Evolutionary conservation across 2,888 invertebrate genomes (phyloP).

Genomic region (Allygus modestus): DNA sequence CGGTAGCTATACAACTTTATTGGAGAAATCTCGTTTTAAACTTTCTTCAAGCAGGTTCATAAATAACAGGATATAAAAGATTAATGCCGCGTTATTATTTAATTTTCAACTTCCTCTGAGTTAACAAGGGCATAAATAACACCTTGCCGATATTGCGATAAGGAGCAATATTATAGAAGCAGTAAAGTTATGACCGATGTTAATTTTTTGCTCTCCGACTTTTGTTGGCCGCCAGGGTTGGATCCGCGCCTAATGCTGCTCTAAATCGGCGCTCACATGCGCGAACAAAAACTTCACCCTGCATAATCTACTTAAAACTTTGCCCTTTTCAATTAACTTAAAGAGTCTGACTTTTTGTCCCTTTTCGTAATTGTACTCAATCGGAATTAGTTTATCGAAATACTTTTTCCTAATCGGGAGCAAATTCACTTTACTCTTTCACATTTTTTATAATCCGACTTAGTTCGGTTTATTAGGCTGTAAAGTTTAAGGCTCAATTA

Average conservation of each 20-base stretch:
- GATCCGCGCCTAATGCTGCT: constrained; percentile 38
- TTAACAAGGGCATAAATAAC: constrained; percentile 54
- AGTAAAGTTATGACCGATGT: constrained; percentile 47
- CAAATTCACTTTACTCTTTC: constrained; percentile 21
- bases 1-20: constrained; percentile 34
- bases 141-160: constrained; percentile 39
- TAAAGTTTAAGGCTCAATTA: neutral
- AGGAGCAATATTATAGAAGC: constrained; percentile 33
- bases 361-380: constrained; percentile 17
- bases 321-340: constrained; percentile 55
- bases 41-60: constrained; percentile 43
- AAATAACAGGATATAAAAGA: constrained; percentile 57
- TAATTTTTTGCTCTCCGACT: constrained; percentile 41
- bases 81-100: constrained; percentile 56
- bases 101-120: constrained; percentile 43
- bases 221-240: neutral
- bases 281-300: constrained; percentile 46
- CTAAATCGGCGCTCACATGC: constrained; percentile 35
- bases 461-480: neutral
- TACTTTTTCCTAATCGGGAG: constrained; percentile 28
- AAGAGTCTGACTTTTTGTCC: constrained; percentile 41
- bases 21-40: constrained; percentile 51
- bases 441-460: neutral
- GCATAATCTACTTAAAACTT: constrained; percentile 59
- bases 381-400: constrained; percentile 26